Evolutionary conservation across 2,113 vertebrate genomes (phyloP), one percentile per base, ranked within the genome.

Genomic region (Antigone vipio): DNA sequence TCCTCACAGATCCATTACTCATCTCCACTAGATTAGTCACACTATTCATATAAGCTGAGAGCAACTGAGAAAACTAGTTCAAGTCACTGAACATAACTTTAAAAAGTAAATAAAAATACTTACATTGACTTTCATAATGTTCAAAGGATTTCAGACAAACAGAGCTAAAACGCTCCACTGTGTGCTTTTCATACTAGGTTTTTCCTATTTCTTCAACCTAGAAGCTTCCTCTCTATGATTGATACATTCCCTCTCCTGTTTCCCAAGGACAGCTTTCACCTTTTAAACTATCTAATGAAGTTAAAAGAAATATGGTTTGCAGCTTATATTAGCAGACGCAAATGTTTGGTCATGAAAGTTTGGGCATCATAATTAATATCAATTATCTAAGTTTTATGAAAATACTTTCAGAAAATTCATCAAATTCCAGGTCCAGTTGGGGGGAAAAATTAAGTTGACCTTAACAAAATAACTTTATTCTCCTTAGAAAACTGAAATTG

Each of bases 1-100:
- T 97, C 97, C 97, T 96, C 45, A 63, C 95, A 97, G 95, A 96
- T 94, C 93, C 93, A 97, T 98, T 88, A 75, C 60, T 98, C 97
- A 94, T 83, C 88, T 82, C 59, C 82, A 89, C 88, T 78, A 94
- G 93, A 90, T 49, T 76, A 95, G 89, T 94, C 91, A 94, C 94
- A 82, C 22, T 68, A 63, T 44, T 96, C 84, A 64, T 92, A 68
- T 32, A 91, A 71, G 88, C 77, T 85, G 73, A 92, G 60, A 62
- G 52, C 59, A 58, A 44, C 68, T 69, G 81, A 94, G 92, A 95
- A 95, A 92, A 92, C 69, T 64, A 89, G 84, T 79, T 59, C 74
- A 52, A 91, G 74, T 92, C 93, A 91, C 83, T 83, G 79, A 92
- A 59, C 60, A 58, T 75, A 93, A 85, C 38, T 97, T 75, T 12